A percentile compares a stretch with the other conserved stretches of the same genome.
Evolutionary conservation across 2,797 vertebrate genomes (phyloP).

Genomic region (Pseudochirops corinnae): DNA sequence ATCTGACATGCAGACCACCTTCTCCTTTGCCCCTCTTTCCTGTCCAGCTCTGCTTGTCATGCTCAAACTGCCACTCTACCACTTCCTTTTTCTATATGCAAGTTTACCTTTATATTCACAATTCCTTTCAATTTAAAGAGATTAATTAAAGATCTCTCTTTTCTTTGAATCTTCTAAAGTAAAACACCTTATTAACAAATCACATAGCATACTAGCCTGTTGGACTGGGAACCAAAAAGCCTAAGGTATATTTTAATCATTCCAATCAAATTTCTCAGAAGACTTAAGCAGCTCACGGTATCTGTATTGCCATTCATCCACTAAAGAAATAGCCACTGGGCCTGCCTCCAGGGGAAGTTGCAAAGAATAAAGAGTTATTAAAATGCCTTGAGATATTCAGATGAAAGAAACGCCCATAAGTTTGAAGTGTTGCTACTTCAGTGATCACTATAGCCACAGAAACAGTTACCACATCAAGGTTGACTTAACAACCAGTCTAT

Average conservation of each 20-base stretch:
- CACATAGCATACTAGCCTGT: neutral
- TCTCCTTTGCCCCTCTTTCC: neutral
- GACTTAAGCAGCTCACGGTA: conserved; percentile 14
- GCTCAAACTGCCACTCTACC: conserved; percentile 9
- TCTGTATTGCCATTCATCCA: conserved; percentile 14
- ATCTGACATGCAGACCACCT: neutral
- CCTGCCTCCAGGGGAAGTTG: conserved; percentile 13
- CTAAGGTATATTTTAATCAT: conserved; percentile 7
- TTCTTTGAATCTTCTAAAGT: conserved; percentile 1
- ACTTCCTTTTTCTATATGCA: neutral
- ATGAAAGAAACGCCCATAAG: conserved; percentile 4
- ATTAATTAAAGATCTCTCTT: conserved; percentile 37
- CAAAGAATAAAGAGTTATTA: conserved; percentile 6
- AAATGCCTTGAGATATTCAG: conserved; percentile 15
- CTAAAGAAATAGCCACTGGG: conserved; percentile 5
- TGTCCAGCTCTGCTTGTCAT: conserved; percentile 11
- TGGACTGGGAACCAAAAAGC: neutral
- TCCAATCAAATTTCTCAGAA: neutral
- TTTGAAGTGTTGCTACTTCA: conserved; percentile 47
- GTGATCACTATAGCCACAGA: conserved; percentile 7
- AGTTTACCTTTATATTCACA: conserved; percentile 21
- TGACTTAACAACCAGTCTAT: conserved; percentile 20
- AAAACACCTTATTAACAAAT: conserved; percentile 50
- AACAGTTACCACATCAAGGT: conserved; percentile 20
- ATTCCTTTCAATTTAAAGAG: conserved; percentile 42